A percentile compares a stretch with the other conserved stretches of the same genome.
Conservation (phyloP, 2,888 invertebrate species). For the Philopedon plagiatum region DNA sequence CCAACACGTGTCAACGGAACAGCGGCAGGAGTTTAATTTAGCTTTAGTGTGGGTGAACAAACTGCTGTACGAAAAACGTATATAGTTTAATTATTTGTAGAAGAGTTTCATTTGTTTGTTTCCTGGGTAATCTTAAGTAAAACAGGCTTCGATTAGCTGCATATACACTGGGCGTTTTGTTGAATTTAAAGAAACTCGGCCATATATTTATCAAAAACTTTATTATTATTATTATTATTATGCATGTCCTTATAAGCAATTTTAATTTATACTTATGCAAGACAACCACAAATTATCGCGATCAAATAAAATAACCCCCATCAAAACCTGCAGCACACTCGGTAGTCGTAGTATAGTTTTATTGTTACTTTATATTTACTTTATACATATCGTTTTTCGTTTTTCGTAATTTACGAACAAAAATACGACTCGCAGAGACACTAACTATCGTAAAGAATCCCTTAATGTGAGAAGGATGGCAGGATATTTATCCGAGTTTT, state of each 20-base stretch:
- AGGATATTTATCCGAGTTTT: conserved; percentile 70
- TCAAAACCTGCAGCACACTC: conserved; percentile 52
- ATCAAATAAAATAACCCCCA: conserved; percentile 34
- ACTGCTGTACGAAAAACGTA: conserved; percentile 18
- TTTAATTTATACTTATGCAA: not conserved
- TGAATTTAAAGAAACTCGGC: too few species aligned
- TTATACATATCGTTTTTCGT: conserved; percentile 69
- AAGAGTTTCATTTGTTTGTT: conserved; percentile 7
- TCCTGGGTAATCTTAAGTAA: too few species aligned
- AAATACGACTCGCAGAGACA: conserved; percentile 68
- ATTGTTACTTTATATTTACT: conserved; percentile 69
- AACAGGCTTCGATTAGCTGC: too few species aligned
- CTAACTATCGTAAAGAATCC: conserved; percentile 69
- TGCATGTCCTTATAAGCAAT: not conserved
- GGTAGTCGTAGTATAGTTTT: conserved; percentile 70
- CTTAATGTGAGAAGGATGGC: conserved; percentile 70
- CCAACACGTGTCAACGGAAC: conserved; percentile 39
- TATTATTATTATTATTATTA: too few species aligned
- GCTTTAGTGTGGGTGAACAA: conserved; percentile 48
- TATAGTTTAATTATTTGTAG: conserved; percentile 14
- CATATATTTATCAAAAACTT: too few species aligned
- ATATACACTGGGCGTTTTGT: too few species aligned
- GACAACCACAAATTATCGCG: conserved; percentile 24
- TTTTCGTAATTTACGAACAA: conserved; percentile 70
- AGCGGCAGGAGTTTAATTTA: conserved; percentile 40